Evolutionary conservation across 2,888 invertebrate species (phyloP).

Genomic region (Cataglyphis cursor): DNA sequence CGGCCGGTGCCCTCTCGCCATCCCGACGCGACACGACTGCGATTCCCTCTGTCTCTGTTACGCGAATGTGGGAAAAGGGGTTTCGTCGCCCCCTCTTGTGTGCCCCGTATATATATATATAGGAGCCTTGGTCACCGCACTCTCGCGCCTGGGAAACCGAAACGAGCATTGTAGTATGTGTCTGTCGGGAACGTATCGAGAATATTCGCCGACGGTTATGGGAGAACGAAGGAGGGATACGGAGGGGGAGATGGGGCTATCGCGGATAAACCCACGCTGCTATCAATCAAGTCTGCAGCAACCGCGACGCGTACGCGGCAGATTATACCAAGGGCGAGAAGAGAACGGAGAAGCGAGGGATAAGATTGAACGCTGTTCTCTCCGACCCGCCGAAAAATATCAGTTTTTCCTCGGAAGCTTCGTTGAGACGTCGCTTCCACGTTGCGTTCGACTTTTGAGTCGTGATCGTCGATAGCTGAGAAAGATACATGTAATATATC

Average conservation of each 20-base stretch:
- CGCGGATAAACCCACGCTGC: conserved; percentile 32
- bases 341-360: too few species aligned
- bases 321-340: conserved; percentile 21
- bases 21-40: conserved; percentile 43
- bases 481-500: background rate
- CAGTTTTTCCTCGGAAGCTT: conserved; percentile 30
- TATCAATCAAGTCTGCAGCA: conserved; percentile 45
- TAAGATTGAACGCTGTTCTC: conserved; percentile 40
- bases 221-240: background rate
- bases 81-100: background rate
- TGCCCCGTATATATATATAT: background rate
- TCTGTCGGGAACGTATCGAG: conserved; percentile 45
- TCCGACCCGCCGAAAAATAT: conserved; percentile 22
- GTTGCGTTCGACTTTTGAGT: background rate
- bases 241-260: background rate
- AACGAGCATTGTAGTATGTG: conserved; percentile 49
- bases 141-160: conserved; percentile 52
- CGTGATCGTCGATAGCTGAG: background rate
- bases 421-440: conserved; percentile 24
- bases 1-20: conserved; percentile 56
- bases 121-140: conserved; percentile 29
- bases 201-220: conserved; percentile 30
- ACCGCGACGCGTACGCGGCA: conserved; percentile 21
- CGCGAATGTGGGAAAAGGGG: background rate
- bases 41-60: conserved; percentile 24